These are phyloP conservation scores for Halcyon leucocephala DNA, from an alignment of 2,797 vertebrate species.

Conservation along the genomic window DNA sequence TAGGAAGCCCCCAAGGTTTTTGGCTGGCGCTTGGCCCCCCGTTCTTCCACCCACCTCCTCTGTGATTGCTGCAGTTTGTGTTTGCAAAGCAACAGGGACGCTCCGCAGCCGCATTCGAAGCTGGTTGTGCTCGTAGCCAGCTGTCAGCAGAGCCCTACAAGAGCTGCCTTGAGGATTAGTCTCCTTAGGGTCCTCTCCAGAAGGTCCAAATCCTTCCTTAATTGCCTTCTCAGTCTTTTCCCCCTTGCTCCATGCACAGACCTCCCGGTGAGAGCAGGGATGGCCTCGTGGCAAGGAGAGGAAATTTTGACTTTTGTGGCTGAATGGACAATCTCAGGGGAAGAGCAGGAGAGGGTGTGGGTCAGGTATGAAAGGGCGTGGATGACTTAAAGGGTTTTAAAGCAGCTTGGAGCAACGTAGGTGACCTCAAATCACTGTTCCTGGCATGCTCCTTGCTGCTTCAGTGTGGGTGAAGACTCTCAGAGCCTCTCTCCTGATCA, in stretches of 20 bases:
- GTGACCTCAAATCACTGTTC: neutral
- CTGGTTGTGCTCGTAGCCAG: neutral
- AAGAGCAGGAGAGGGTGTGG: neutral
- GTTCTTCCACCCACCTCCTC: neutral
- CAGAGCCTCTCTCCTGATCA: neutral
- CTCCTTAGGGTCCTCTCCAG: neutral
- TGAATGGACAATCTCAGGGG: rapidly evolving
- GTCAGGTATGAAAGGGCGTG: neutral
- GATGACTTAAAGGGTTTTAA: neutral
- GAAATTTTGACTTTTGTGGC: neutral
- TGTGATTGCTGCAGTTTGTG: neutral
- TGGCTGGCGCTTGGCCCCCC: neutral
- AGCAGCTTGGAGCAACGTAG: neutral
- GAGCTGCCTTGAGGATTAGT: rapidly evolving
- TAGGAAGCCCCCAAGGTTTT: neutral
- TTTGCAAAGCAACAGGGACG: neutral
- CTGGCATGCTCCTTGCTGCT: neutral
- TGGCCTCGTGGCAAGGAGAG: neutral
- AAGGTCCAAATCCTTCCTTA: neutral
- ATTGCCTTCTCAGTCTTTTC: neutral
- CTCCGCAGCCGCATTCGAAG: neutral
- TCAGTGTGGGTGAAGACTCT: rapidly evolving
- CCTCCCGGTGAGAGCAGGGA: neutral
- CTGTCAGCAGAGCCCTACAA: neutral
- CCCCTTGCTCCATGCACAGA: neutral